Evolutionary conservation across 2,888 invertebrate species (phyloP).

Genomic region (Dysmachus trigonus): DNA sequence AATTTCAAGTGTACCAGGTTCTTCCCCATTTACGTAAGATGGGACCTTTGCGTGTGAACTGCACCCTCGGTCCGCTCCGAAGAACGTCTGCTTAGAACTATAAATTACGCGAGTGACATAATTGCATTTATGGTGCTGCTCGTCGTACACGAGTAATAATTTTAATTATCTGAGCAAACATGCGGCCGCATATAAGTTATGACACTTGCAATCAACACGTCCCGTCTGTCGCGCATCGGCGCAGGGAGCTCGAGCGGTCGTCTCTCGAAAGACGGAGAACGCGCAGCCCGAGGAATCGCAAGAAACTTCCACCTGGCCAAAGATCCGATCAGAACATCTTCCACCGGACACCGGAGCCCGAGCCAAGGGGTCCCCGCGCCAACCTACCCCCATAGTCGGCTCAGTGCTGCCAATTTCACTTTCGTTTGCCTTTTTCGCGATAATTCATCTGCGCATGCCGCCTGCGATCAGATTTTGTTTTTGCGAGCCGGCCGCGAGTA

Average conservation of each 20-base stretch:
- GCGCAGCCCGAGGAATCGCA: not conserved
- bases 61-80: not conserved
- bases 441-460: conserved; percentile 13
- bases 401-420: conserved; percentile 3
- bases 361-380: not conserved
- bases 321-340: not conserved
- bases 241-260: not conserved
- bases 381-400: not conserved
- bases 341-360: not conserved
- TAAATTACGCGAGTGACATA: conserved; percentile 24
- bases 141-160: not conserved
- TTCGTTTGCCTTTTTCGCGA: conserved; percentile 18
- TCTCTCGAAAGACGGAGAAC: not conserved
- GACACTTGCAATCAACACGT: conserved; percentile 12
- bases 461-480: conserved; percentile 15
- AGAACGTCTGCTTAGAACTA: not conserved
- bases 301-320: conserved; percentile 14
- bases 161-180: conserved; percentile 28
- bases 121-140: conserved; percentile 7
- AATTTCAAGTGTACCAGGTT: not conserved
- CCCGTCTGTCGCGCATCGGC: not conserved
- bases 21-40: not conserved
- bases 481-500: not conserved
- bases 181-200: not conserved
- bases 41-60: not conserved